A percentile compares a stretch with the other conserved stretches of the same genome.
These are phyloP conservation scores for Parnassius glacialis DNA, from an alignment of 2,888 invertebrate species.

Conservation along the genomic window DNA sequence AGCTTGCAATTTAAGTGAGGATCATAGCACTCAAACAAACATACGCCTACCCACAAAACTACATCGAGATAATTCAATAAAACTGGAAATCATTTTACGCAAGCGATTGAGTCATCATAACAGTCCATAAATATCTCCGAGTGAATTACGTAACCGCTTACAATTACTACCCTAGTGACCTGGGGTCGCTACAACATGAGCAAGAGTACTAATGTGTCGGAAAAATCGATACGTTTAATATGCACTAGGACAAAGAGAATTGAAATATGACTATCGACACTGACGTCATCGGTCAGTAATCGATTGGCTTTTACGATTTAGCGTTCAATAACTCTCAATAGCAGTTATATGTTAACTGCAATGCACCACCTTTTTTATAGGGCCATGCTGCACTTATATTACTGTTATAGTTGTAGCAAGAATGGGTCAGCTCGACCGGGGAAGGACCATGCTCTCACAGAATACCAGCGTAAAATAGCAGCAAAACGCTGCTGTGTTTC, in stretches of 20 bases:
- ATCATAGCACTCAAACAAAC: too few relatives aligned
- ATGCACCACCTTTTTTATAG: too few relatives aligned
- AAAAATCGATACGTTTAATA: constrained; percentile 13
- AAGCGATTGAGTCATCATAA: constrained; percentile 7
- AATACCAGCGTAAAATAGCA: too few relatives aligned
- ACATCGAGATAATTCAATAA: background rate
- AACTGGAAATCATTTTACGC: constrained; percentile 5
- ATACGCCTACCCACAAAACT: background rate
- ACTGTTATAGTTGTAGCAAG: too few relatives aligned
- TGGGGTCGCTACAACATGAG: constrained; percentile 11
- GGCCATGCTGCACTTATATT: too few relatives aligned
- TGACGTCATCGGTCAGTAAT: constrained; percentile 5
- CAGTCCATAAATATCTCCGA: constrained; percentile 13
- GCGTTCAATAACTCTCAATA: too few relatives aligned
- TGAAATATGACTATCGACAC: constrained; percentile 1
- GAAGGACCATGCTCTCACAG: too few relatives aligned
- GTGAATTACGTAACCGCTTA: constrained; percentile 21
- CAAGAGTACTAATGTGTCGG: background rate
- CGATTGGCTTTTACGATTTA: background rate
- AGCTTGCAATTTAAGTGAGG: too few relatives aligned
- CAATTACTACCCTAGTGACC: constrained; percentile 25
- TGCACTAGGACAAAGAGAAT: constrained; percentile 1
- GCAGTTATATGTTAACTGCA: too few relatives aligned
- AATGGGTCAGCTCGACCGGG: too few relatives aligned
- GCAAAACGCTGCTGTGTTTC: too few relatives aligned